These are phyloP conservation scores for Homarus gammarus DNA, from an alignment of 2,888 invertebrate species.

Conservation along the genomic window DNA sequence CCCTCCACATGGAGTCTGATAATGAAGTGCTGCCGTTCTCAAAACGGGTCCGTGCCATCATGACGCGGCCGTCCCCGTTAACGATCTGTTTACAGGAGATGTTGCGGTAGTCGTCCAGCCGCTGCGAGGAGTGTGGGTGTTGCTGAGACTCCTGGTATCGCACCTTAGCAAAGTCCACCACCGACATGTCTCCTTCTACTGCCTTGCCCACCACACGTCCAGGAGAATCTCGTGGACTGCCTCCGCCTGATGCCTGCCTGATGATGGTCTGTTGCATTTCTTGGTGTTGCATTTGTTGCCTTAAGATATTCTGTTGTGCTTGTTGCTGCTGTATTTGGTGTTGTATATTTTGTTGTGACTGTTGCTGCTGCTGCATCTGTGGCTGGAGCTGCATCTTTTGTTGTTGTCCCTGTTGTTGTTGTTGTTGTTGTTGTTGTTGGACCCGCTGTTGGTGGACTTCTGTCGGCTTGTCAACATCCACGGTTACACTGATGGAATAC, in stretches of 20 bases:
- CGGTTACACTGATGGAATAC: slow-evolving; percentile 74
- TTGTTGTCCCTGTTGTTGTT: neutral
- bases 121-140: slow-evolving; percentile 80
- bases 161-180: slow-evolving; percentile 85
- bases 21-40: slow-evolving; percentile 76
- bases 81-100: slow-evolving; percentile 68
- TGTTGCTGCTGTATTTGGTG: slow-evolving; percentile 32
- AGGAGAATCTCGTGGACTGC: neutral
- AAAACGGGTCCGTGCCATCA: slow-evolving; percentile 78
- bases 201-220: neutral
- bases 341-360: slow-evolving; percentile 3
- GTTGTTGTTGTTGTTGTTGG: slow-evolving; percentile 13
- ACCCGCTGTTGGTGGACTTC: slow-evolving; percentile 39
- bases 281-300: neutral
- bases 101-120: slow-evolving; percentile 78
- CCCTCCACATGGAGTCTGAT: slow-evolving; percentile 74
- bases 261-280: slow-evolving; percentile 29
- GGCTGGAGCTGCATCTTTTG: slow-evolving; percentile 27
- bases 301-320: neutral
- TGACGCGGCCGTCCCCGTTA: slow-evolving; percentile 76
- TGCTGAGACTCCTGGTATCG: slow-evolving; percentile 83
- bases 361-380: slow-evolving; percentile 26
- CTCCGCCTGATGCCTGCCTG: neutral
- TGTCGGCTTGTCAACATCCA: slow-evolving; percentile 70
- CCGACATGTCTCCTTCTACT: slow-evolving; percentile 79